phyloP scores from a whole-genome alignment of 1,140 invertebrate species.

The Atta cephalotes region DNA sequence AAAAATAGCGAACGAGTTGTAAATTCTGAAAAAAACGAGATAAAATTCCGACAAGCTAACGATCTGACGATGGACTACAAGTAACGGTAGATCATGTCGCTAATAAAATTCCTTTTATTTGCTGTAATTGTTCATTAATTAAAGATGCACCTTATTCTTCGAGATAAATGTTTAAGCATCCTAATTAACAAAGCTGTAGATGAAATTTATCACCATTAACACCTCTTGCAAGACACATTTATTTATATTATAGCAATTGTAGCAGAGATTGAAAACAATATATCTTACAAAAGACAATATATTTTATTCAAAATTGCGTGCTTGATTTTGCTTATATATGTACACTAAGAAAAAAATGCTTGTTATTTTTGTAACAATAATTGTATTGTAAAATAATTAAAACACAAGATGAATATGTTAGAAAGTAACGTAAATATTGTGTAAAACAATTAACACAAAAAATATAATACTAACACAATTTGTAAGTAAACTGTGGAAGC shows the following conservation, averaged over 20 bases:
- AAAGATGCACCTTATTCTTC: constrained; percentile 14
- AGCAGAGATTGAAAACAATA: neutral
- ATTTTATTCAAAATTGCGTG: neutral
- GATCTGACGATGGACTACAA: constrained; percentile 29
- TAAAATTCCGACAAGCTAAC: constrained; percentile 17
- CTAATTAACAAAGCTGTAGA: constrained; percentile 8
- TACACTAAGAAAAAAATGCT: too few species aligned
- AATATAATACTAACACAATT: too few species aligned
- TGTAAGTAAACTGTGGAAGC: too few species aligned
- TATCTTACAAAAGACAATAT: neutral
- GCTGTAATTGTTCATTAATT: constrained; percentile 50
- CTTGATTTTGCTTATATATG: neutral
- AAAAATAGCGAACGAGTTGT: constrained; percentile 43
- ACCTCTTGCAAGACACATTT: neutral
- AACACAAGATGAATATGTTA: too few species aligned
- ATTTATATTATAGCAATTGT: neutral
- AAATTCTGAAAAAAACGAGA: constrained; percentile 42
- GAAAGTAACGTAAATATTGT: too few species aligned
- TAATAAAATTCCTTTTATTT: constrained; percentile 40
- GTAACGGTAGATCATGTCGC: constrained; percentile 30
- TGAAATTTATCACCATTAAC: neutral
- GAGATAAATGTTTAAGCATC: neutral
- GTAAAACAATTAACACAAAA: too few species aligned
- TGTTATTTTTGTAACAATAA: too few species aligned
- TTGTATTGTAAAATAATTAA: too few species aligned